Percentiles rank a stretch among this genome's conserved stretches.
phyloP scores from a whole-genome alignment of 2,888 invertebrate species.

The Rhyacophila evoluta region DNA sequence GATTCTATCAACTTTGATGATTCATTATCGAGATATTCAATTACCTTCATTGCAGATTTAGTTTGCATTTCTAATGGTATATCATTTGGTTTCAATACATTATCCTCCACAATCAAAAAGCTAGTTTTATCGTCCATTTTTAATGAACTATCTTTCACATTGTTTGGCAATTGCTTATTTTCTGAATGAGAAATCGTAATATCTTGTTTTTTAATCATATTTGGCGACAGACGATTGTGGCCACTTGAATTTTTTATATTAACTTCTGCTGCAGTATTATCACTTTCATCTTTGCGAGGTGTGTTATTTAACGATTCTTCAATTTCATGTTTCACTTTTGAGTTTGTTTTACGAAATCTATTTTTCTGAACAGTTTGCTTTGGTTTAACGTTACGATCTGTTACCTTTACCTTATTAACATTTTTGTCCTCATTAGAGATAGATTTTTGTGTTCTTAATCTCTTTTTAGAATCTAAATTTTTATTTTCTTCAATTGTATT shows the following conservation, averaged over 20 bases:
- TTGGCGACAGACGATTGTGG: neutral
- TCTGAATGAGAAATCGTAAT: neutral
- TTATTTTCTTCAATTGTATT: neutral
- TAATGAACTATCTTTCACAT: neutral
- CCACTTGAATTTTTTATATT: neutral
- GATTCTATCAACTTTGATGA: neutral
- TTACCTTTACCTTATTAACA: neutral
- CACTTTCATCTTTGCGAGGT: neutral
- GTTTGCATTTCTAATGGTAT: neutral
- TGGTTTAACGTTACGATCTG: neutral
- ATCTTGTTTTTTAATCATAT: neutral
- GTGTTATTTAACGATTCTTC: constrained; percentile 3
- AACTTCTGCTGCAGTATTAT: neutral
- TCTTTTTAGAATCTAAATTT: neutral
- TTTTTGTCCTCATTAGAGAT: neutral
- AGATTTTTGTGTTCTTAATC: neutral
- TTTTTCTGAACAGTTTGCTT: neutral
- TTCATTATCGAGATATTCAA: neutral
- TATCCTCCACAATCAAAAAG: constrained; percentile 39
- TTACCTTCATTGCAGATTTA: neutral
- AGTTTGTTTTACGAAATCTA: neutral
- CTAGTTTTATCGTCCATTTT: constrained; percentile 35
- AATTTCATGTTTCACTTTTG: constrained; percentile 29
- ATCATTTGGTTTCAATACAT: neutral
- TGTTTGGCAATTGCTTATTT: neutral